These are phyloP conservation scores for Antitype chi DNA, from an alignment of 2,888 invertebrate genomes.

Conservation along the genomic window DNA sequence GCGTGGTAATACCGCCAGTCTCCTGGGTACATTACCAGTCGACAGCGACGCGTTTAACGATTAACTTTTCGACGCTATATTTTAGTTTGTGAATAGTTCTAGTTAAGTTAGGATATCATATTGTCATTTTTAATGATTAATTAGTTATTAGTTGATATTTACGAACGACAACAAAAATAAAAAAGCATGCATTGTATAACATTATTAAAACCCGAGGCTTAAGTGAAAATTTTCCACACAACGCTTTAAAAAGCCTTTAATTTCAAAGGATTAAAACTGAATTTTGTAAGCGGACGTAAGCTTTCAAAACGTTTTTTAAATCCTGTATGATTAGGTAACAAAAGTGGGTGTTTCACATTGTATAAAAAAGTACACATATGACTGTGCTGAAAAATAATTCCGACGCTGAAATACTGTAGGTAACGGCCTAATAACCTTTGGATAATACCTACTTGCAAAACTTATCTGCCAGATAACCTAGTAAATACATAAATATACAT, in stretches of 20 bases:
- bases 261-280: constrained; percentile 47
- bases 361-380: background rate
- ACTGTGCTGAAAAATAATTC: background rate
- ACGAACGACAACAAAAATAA: background rate
- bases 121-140: no score
- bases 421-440: background rate
- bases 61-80: no score
- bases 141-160: no score
- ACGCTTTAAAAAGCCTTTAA: constrained; percentile 24
- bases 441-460: background rate
- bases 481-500: no score
- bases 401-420: background rate
- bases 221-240: constrained; percentile 4
- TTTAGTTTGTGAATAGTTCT: no score
- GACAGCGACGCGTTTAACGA: no score
- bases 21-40: no score
- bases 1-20: no score
- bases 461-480: background rate
- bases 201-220: constrained; percentile 16
- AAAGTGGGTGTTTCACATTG: background rate
- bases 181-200: constrained; percentile 1
- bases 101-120: no score
- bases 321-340: constrained; percentile 25
- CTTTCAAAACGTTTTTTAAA: constrained; percentile 38
- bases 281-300: constrained; percentile 21